Percentiles rank a stretch among this genome's conserved stretches.
phyloP scores from a whole-genome alignment of 2,888 invertebrate species.

The Rhingia rostrata region DNA sequence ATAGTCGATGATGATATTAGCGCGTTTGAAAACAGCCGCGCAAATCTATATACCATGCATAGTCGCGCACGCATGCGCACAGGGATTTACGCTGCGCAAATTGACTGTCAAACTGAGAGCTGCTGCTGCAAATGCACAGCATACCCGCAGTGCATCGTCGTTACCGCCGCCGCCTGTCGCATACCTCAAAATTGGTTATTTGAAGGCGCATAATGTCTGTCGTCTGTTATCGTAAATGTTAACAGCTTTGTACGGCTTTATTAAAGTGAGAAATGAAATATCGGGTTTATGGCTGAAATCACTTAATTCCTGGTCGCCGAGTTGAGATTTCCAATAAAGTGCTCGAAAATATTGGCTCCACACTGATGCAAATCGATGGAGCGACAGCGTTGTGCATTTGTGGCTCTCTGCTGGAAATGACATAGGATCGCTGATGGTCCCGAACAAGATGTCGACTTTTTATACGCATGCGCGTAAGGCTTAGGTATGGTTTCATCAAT shows the following conservation, averaged over 20 bases:
- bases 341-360: conserved; percentile 55
- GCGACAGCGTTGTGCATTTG: neutral
- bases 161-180: conserved; percentile 48
- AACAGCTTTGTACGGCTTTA: conserved; percentile 73
- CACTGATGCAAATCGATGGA: conserved; percentile 44
- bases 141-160: conserved; percentile 23
- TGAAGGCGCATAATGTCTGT: conserved; percentile 61
- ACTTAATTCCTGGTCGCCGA: conserved; percentile 66
- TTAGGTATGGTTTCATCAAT: conserved; percentile 48
- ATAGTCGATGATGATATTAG: conserved; percentile 55
- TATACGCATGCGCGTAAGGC: neutral
- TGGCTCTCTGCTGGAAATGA: conserved; percentile 4
- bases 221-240: conserved; percentile 73
- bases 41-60: neutral
- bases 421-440: conserved; percentile 15
- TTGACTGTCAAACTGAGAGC: conserved; percentile 55
- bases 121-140: conserved; percentile 3
- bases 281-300: conserved; percentile 74
- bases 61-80: conserved; percentile 20
- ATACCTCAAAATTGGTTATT: conserved; percentile 73
- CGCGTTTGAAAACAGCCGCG: conserved; percentile 57
- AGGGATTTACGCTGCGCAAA: conserved; percentile 36
- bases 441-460: neutral
- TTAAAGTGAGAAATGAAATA: conserved; percentile 75
- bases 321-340: conserved; percentile 64